These are phyloP conservation scores for Zygothrica quintamaculata DNA, from an alignment of 2,888 invertebrate species.

Conservation along the genomic window DNA sequence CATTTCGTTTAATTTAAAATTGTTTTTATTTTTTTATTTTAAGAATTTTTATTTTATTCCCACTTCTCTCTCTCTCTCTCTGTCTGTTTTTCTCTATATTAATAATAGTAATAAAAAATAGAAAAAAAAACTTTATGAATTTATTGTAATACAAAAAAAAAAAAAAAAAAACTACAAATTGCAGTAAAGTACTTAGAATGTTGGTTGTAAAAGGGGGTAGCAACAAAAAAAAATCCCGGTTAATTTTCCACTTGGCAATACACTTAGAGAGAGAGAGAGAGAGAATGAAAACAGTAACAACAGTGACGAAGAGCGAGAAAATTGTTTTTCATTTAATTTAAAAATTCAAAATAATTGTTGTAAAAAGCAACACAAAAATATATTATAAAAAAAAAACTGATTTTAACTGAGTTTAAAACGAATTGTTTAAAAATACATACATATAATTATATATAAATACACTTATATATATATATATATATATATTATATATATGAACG, in stretches of 20 bases:
- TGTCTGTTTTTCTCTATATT: too few relatives aligned
- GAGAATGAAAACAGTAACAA: conserved; percentile 8
- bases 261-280: conserved; percentile 33
- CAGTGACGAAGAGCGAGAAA: conserved; percentile 10
- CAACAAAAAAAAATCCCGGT: conserved; percentile 55
- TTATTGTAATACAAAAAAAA: conserved; percentile 14
- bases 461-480: too few relatives aligned
- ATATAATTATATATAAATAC: too few relatives aligned
- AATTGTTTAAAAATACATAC: too few relatives aligned
- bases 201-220: too few relatives aligned
- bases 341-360: neutral
- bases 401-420: conserved; percentile 1
- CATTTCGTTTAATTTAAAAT: neutral
- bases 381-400: neutral
- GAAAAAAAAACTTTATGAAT: conserved; percentile 21
- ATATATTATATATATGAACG: too few relatives aligned
- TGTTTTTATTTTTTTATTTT: conserved; percentile 13
- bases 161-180: conserved; percentile 22
- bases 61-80: too few relatives aligned
- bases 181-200: conserved; percentile 49
- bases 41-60: conserved; percentile 2
- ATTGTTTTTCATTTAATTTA: neutral
- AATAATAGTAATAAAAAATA: conserved; percentile 32
- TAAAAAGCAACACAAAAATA: neutral
- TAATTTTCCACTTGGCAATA: conserved; percentile 50